phyloP scores from a whole-genome alignment of 2,113 vertebrate genomes.

The Scomber scombrus region DNA sequence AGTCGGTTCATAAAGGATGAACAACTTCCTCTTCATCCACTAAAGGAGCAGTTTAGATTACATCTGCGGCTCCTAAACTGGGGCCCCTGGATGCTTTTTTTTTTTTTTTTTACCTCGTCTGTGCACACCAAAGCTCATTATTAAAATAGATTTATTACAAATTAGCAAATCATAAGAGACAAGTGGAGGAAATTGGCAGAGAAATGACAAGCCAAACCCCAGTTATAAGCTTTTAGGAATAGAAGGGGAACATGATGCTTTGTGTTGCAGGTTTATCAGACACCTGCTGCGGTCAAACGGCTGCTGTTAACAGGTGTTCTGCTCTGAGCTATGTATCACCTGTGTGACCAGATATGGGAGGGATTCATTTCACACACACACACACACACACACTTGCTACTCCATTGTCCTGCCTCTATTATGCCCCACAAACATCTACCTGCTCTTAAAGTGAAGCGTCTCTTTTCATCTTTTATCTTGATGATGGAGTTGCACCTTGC shows the following conservation, averaged over 20 bases:
- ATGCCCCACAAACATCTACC: neutral
- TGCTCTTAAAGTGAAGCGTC: neutral
- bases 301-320: slow-evolving; percentile 33
- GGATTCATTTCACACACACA: neutral
- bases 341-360: slow-evolving; percentile 13
- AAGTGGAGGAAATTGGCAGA: neutral
- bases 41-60: neutral
- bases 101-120: too few relatives aligned
- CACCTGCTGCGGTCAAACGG: slow-evolving; percentile 25
- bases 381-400: neutral
- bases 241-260: neutral
- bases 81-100: neutral
- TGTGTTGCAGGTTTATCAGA: neutral
- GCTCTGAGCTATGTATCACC: neutral
- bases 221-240: neutral
- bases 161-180: neutral
- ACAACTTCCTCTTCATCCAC: neutral
- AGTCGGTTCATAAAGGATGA: neutral
- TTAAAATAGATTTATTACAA: neutral
- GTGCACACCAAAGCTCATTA: neutral
- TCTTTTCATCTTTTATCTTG: neutral
- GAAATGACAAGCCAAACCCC: too few relatives aligned
- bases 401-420: neutral
- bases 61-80: neutral
- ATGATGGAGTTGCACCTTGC: too few relatives aligned